Evolutionary conservation across 2,797 vertebrate species (phyloP).

Genomic region (Falco peregrinus): DNA sequence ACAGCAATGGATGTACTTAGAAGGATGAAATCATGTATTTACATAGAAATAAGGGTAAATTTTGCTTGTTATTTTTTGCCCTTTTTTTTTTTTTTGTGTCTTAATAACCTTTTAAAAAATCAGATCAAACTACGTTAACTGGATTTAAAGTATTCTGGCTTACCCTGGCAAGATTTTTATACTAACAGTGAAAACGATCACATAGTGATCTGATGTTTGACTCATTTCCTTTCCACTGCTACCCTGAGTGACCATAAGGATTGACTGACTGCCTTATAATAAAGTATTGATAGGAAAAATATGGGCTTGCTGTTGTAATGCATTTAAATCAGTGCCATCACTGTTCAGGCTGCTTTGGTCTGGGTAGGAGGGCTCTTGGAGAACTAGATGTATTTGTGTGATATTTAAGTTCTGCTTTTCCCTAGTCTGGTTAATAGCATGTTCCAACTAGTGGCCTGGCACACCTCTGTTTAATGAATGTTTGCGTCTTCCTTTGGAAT

Average conservation of each 20-base stretch:
- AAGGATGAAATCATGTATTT: background rate
- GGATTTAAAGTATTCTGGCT: background rate
- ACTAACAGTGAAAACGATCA: background rate
- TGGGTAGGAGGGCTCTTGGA: background rate
- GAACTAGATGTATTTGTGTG: background rate
- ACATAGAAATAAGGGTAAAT: background rate
- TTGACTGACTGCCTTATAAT: background rate
- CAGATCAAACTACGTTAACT: background rate
- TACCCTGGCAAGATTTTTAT: background rate
- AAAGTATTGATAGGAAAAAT: background rate
- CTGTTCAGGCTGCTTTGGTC: constrained; percentile 29
- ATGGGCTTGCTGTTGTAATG: background rate
- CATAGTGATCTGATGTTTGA: background rate
- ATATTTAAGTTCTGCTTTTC: constrained; percentile 29
- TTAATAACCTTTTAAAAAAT: background rate
- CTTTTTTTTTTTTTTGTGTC: background rate
- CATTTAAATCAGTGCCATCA: background rate
- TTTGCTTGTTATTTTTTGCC: background rate
- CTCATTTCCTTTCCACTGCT: background rate
- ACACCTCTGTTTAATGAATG: background rate
- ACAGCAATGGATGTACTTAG: background rate
- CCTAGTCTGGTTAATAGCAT: background rate
- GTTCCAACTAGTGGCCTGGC: background rate
- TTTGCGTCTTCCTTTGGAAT: background rate
- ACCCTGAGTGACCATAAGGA: background rate